Evolutionary conservation across 2,113 vertebrate genomes (phyloP).

Genomic region (Pungitius pungitius): DNA sequence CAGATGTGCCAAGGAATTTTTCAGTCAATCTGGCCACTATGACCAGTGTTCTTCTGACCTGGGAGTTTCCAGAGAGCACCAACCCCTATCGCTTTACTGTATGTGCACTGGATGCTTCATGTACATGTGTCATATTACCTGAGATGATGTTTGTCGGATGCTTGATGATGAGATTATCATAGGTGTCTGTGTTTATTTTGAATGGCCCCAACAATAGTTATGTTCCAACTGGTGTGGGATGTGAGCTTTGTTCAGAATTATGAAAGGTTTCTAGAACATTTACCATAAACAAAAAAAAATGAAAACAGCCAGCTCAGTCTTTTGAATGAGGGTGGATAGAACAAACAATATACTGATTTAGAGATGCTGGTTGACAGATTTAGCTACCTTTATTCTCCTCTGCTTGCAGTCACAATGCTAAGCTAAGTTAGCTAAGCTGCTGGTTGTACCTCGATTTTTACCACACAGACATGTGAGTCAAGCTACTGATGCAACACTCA

Average conservation of each 20-base stretch:
- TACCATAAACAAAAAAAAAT: slow-evolving; percentile 2
- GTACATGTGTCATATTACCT: neutral
- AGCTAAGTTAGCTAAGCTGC: neutral
- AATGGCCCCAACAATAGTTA: neutral
- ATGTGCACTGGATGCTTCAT: slow-evolving; percentile 48
- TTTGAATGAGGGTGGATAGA: slow-evolving; percentile 3
- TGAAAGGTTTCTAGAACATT: slow-evolving; percentile 1
- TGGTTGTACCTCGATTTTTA: neutral
- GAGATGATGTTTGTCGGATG: neutral
- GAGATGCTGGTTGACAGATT: neutral
- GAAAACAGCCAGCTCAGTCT: neutral
- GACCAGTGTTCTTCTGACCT: slow-evolving; percentile 93
- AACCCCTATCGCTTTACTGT: slow-evolving; percentile 91
- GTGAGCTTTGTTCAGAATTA: neutral
- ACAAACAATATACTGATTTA: neutral
- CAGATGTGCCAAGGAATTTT: slow-evolving; percentile 98
- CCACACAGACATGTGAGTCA: neutral
- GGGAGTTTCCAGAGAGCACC: slow-evolving; percentile 96
- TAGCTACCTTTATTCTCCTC: neutral
- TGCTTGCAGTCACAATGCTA: neutral
- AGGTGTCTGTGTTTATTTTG: neutral
- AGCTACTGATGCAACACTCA: neutral
- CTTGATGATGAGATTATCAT: neutral
- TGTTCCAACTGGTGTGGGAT: neutral
- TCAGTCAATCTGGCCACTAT: slow-evolving; percentile 96